These are phyloP conservation scores for Enteromius viviparus DNA, from an alignment of 2,797 vertebrate species.

Conservation along the genomic window DNA sequence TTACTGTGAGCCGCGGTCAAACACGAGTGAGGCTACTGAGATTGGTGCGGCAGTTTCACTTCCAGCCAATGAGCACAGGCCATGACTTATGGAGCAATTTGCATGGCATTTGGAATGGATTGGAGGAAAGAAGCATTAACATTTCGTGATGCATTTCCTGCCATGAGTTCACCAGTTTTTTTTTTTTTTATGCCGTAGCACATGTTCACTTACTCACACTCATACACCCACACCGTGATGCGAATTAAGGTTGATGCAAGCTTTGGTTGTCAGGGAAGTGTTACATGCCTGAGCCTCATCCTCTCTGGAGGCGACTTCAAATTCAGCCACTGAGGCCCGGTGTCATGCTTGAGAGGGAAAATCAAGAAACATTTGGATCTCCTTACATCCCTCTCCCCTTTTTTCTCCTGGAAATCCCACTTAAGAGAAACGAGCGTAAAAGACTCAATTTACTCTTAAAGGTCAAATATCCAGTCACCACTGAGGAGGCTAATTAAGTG, in stretches of 20 bases:
- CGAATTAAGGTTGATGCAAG: slow-evolving; percentile 20
- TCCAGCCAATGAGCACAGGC: slow-evolving; percentile 42
- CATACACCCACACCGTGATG: slow-evolving; percentile 26
- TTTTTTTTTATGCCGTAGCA: slow-evolving; percentile 6
- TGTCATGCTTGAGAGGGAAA: slow-evolving; percentile 53
- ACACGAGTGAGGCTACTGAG: slow-evolving; percentile 28
- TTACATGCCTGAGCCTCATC: slow-evolving; percentile 38
- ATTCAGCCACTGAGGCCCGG: slow-evolving; percentile 38
- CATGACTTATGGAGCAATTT: slow-evolving; percentile 48
- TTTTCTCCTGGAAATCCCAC: slow-evolving; percentile 54
- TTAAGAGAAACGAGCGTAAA: slow-evolving; percentile 62
- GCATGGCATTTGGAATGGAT: slow-evolving; percentile 49
- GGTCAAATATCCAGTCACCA: slow-evolving; percentile 66
- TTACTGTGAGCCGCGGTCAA: slow-evolving; percentile 40
- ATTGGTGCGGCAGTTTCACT: slow-evolving; percentile 22
- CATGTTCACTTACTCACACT: slow-evolving; percentile 30
- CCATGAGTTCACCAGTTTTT: slow-evolving; percentile 9
- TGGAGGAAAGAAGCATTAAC: slow-evolving; percentile 35
- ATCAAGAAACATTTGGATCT: slow-evolving; percentile 48
- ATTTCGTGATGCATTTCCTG: slow-evolving; percentile 45
- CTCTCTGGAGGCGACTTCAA: slow-evolving; percentile 33
- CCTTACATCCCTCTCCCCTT: slow-evolving; percentile 22
- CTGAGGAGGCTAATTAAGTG: slow-evolving; percentile 65
- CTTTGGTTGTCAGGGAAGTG: slow-evolving; percentile 38
- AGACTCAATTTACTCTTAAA: slow-evolving; percentile 67